phyloP scores from a whole-genome alignment of 2,113 vertebrate genomes.

The Laticauda laticaudata region DNA sequence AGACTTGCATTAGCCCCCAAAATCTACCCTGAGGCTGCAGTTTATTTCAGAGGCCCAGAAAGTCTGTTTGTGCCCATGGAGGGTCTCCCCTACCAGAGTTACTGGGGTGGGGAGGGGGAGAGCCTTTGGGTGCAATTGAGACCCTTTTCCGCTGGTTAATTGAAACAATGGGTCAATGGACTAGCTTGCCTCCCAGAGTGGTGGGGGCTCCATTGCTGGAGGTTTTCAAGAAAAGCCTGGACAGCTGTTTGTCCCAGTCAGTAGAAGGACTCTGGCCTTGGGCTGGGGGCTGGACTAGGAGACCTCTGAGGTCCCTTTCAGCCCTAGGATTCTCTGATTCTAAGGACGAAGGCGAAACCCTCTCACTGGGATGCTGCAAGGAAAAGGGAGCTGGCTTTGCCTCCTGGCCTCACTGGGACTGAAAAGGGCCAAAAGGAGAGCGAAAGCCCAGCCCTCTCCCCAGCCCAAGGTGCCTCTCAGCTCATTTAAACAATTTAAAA shows the following conservation, averaged over 20 bases:
- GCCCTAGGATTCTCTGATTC: background rate
- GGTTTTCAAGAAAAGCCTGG: background rate
- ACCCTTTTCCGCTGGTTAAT: too few relatives aligned
- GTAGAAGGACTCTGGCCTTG: background rate
- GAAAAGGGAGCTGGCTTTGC: background rate
- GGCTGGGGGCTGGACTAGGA: background rate
- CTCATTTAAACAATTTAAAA: background rate
- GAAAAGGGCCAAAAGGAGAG: background rate
- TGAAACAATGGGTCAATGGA: background rate
- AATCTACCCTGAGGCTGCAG: background rate
- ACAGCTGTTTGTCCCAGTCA: background rate
- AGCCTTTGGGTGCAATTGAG: background rate
- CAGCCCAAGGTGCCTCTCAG: accelerated
- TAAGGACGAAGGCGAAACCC: background rate
- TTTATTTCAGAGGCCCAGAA: background rate
- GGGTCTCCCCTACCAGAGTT: background rate
- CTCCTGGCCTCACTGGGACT: background rate
- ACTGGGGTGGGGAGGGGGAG: background rate
- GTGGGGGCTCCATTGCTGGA: background rate
- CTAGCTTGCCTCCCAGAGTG: too few relatives aligned
- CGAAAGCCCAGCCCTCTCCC: background rate
- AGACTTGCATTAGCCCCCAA: background rate
- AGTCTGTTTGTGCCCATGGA: background rate
- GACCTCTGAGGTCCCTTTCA: background rate
- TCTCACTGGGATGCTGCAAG: background rate